Evolutionary conservation across 2,797 vertebrate genomes (phyloP), one percentile per base, ranked within the genome.

Genomic region (Paramormyrops hopkinsi): DNA sequence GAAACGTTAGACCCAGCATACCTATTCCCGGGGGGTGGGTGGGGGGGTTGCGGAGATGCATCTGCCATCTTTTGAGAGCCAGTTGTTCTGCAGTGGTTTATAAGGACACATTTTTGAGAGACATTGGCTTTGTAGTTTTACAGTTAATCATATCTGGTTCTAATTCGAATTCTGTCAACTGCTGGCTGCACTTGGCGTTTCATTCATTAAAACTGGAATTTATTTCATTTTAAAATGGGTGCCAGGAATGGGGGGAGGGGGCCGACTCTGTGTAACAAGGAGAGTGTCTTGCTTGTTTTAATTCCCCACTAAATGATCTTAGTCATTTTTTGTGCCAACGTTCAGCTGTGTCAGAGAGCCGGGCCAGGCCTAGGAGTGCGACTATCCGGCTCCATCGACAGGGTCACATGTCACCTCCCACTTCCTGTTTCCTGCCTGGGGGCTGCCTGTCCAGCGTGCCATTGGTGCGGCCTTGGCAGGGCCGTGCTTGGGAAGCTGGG

Each of bases 121-220:
- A 56, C 29, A 17, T 29, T 12, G 33, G 7, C 82, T 51, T 37
- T 56, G 17, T 59, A 59, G 51, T 87, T 87, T 56, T 56, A 51
- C n/a, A 53, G 29, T 59, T 87, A 37, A 87, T 87, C 48, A 53
- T 59, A 59, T n/a, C 29, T 87, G 29, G 53, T 56, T 59, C 51
- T 56, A 25, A 59, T 87, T 87, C 33, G n/a, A 54, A 87, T 87
- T 87, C 51, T 33, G 50, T 87, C 53, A 37, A n/a, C 85, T 37
- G 51, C 53, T 87, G 51, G 50, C 85, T 56, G 53, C 53, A 56
- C 33, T 41, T 33, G 7, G 12, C 17, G 17, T 41, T 59, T 56
- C 85, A 37, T 56, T 25, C 2, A 3, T 56, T 87, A 37, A 87
- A 41, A 50, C 44, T 79, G 29, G 48, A 86, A 19, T 86, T 33